A percentile compares a stretch with the other conserved stretches of the same genome.
Evolutionary conservation across 1,140 invertebrate species (phyloP).

Genomic region (Hypothenemus hampei): DNA sequence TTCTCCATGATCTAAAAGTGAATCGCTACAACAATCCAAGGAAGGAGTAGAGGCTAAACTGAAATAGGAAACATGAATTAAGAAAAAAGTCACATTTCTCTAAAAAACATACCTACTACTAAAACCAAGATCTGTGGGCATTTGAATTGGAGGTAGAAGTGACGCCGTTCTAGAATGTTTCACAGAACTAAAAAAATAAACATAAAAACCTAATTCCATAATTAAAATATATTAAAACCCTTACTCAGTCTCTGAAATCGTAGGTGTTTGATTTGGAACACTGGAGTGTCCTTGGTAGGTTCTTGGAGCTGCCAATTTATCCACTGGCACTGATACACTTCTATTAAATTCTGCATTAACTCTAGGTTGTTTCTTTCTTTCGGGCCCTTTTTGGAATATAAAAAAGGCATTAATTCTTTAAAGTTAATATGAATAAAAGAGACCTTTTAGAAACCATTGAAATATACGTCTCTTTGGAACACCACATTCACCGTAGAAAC

Average conservation of each 20-base stretch:
- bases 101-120: constrained; percentile 49
- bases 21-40: constrained; percentile 59
- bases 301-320: constrained; percentile 50
- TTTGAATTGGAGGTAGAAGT: constrained; percentile 69
- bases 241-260: constrained; percentile 55
- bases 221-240: constrained; percentile 10
- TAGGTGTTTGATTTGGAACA: constrained; percentile 52
- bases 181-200: constrained; percentile 13
- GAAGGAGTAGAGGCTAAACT: constrained; percentile 56
- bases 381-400: constrained; percentile 41
- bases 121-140: constrained; percentile 65
- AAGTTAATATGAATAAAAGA: neutral
- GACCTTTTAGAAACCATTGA: constrained; percentile 10
- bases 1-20: constrained; percentile 27
- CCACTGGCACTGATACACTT: constrained; percentile 80
- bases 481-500: constrained; percentile 6
- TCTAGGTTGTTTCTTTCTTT: constrained; percentile 42
- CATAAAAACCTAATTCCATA: neutral
- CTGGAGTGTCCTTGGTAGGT: constrained; percentile 34
- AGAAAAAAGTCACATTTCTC: neutral
- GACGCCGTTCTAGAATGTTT: constrained; percentile 47
- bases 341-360: constrained; percentile 66
- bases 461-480: constrained; percentile 2
- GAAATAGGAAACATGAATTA: constrained; percentile 19
- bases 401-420: neutral